A percentile compares a stretch with the other conserved stretches of the same genome.
Evolutionary conservation across 1,140 invertebrate species (phyloP).

Genomic region (Achatina immaculata): DNA sequence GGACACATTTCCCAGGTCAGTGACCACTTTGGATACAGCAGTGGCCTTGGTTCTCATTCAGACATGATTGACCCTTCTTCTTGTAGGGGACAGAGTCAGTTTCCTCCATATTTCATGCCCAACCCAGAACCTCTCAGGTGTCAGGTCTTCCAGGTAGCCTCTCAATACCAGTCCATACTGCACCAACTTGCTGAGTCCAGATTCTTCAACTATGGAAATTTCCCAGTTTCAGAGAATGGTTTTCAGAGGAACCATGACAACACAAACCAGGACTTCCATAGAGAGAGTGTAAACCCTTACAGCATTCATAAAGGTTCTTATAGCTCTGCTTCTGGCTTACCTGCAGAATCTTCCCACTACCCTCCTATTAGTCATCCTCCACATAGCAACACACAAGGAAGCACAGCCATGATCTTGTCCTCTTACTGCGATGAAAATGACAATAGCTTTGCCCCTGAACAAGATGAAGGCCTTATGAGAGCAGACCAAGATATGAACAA

Average conservation of each 20-base stretch:
- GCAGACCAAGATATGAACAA: background rate
- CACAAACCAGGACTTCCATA: background rate
- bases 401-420: background rate
- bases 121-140: constrained; percentile 8
- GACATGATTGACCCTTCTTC: background rate
- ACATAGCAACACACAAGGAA: background rate
- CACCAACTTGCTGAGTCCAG: constrained; percentile 22
- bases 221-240: background rate
- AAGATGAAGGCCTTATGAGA: background rate
- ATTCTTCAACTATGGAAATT: constrained; percentile 4
- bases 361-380: background rate
- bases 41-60: background rate
- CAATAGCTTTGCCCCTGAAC: background rate
- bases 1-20: background rate
- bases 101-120: constrained; percentile 3
- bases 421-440: constrained; percentile 17
- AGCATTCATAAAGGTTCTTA: background rate
- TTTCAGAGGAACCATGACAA: background rate
- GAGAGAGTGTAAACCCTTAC: background rate
- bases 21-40: background rate
- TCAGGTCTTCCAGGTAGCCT: constrained; percentile 25
- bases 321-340: background rate
- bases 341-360: background rate
- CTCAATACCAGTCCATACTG: constrained; percentile 21
- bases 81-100: background rate